Percentiles rank a stretch among this genome's conserved stretches.
phyloP scores from a whole-genome alignment of 2,797 vertebrate species.

The Telmatherina bonti region DNA sequence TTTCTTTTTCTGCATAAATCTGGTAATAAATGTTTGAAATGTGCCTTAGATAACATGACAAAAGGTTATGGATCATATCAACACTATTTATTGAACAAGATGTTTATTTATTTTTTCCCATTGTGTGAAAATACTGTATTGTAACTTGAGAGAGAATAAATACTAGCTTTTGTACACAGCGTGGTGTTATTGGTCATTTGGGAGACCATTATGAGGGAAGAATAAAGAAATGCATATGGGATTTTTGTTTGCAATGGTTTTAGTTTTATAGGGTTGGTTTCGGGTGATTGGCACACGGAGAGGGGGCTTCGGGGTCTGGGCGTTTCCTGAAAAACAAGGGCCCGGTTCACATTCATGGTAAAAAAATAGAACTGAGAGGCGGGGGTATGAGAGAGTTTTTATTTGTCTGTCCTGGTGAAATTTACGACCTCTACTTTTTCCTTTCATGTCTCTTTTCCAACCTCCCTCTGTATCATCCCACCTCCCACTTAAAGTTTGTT shows the following conservation, averaged over 20 bases:
- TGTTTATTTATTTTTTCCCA: slow-evolving; percentile 83
- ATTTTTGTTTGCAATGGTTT: slow-evolving; percentile 70
- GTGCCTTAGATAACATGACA: slow-evolving; percentile 61
- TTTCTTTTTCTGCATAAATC: slow-evolving; percentile 40
- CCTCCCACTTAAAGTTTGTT: slow-evolving; percentile 62
- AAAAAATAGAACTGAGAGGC: slow-evolving; percentile 66
- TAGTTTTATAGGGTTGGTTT: slow-evolving; percentile 76
- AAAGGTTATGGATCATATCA: slow-evolving; percentile 69
- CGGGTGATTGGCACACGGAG: slow-evolving; percentile 72
- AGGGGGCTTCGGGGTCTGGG: slow-evolving; percentile 66
- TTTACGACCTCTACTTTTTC: slow-evolving; percentile 79
- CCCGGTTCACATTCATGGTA: slow-evolving; percentile 65
- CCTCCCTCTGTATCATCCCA: slow-evolving; percentile 57
- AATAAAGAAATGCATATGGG: slow-evolving; percentile 62
- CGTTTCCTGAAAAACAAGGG: slow-evolving; percentile 73
- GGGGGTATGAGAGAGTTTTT: slow-evolving; percentile 76
- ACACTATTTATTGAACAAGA: slow-evolving; percentile 86
- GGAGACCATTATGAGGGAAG: slow-evolving; percentile 52
- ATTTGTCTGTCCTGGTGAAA: slow-evolving; percentile 84
- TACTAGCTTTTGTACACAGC: slow-evolving; percentile 76
- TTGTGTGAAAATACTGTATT: slow-evolving; percentile 80
- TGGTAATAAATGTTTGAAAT: slow-evolving; percentile 51
- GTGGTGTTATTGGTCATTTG: slow-evolving; percentile 73
- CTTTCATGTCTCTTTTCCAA: slow-evolving; percentile 75
- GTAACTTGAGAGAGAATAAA: slow-evolving; percentile 80